These are phyloP conservation scores for Asteroscopus sphinx DNA, from an alignment of 2,888 invertebrate genomes.

Conservation along the genomic window DNA sequence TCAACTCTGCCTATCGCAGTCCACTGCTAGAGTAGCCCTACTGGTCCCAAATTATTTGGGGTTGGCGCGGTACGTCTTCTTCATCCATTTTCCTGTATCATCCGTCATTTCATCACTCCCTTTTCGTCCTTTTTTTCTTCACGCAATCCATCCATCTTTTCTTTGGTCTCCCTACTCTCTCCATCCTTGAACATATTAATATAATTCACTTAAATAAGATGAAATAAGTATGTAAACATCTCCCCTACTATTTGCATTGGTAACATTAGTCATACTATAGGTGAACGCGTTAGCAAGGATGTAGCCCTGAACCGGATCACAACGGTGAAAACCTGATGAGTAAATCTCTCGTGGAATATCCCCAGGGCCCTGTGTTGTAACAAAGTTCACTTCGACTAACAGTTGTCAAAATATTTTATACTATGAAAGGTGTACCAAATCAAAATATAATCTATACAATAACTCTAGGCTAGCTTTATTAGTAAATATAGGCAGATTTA, in stretches of 20 bases:
- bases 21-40: too few relatives aligned
- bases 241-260: slow-evolving; percentile 14
- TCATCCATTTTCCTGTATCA: too few relatives aligned
- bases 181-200: too few relatives aligned
- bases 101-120: too few relatives aligned
- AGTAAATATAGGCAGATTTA: slow-evolving; percentile 77
- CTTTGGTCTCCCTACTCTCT: too few relatives aligned
- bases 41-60: too few relatives aligned
- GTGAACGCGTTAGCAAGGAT: slow-evolving; percentile 45
- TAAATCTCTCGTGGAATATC: slow-evolving; percentile 41
- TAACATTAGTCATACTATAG: slow-evolving; percentile 19
- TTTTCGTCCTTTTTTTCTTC: too few relatives aligned
- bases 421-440: slow-evolving; percentile 69
- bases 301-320: slow-evolving; percentile 51
- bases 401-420: slow-evolving; percentile 76
- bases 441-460: slow-evolving; percentile 75
- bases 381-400: slow-evolving; percentile 38
- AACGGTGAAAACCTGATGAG: slow-evolving; percentile 47
- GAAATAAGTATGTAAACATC: too few relatives aligned
- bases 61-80: too few relatives aligned
- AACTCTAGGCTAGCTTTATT: slow-evolving; percentile 74
- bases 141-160: too few relatives aligned
- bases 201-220: too few relatives aligned
- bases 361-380: slow-evolving; percentile 36
- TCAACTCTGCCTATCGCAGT: too few relatives aligned